Evolutionary conservation across 2,797 vertebrate genomes (phyloP).

Genomic region (Loriculus beryllinus): DNA sequence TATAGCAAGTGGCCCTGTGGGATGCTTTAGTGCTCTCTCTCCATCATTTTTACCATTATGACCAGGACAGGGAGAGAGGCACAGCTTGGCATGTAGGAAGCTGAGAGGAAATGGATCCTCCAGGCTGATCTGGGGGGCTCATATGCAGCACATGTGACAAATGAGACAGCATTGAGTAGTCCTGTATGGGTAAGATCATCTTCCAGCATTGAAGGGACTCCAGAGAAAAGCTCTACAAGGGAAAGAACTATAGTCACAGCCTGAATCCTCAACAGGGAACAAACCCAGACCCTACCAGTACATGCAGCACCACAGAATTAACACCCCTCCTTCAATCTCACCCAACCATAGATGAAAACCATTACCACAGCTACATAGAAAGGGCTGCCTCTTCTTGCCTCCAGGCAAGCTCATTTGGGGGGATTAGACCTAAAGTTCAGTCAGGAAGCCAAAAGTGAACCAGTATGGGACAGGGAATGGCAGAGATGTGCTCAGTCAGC

Average conservation of each 20-base stretch:
- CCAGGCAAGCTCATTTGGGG: accelerated
- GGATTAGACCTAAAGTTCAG: background rate
- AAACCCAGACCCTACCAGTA: background rate
- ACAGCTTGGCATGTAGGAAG: background rate
- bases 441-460: background rate
- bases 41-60: background rate
- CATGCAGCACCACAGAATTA: background rate
- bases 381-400: background rate
- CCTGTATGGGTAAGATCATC: background rate
- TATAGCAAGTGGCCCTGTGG: background rate
- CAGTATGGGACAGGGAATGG: accelerated
- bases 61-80: background rate
- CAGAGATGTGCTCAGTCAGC: background rate
- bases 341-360: accelerated
- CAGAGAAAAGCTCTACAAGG: background rate
- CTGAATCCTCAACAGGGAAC: background rate
- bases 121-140: background rate
- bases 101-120: background rate
- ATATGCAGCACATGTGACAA: background rate
- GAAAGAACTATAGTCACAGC: background rate
- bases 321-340: background rate
- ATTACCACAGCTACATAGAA: background rate
- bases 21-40: background rate
- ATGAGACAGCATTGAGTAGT: background rate
- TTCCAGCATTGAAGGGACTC: background rate